Percentiles rank a stretch among this genome's conserved stretches.
These are phyloP conservation scores for Hyles euphorbiae DNA, from an alignment of 1,140 invertebrate species.

Conservation along the genomic window DNA sequence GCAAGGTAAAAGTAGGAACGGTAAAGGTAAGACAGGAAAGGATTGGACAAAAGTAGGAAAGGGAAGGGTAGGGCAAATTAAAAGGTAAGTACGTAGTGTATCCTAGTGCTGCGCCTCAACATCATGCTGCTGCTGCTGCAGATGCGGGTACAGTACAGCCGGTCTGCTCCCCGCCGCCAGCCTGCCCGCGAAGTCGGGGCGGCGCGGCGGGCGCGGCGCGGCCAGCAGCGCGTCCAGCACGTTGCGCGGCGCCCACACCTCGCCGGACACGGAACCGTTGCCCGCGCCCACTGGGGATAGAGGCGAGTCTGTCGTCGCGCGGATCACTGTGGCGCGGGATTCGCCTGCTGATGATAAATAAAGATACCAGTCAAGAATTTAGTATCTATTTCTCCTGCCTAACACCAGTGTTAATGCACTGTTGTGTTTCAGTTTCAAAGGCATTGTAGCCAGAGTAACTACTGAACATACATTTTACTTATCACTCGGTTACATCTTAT, in stretches of 20 bases:
- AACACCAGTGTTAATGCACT: no score
- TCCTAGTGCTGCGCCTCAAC: constrained; percentile 47
- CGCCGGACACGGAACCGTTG: constrained; percentile 40
- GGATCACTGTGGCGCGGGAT: constrained; percentile 80
- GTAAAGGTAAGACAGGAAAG: no score
- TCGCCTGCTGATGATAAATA: constrained; percentile 52
- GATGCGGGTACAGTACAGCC: constrained; percentile 87
- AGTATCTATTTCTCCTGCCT: no score
- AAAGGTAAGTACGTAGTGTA: no score
- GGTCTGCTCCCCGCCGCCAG: constrained; percentile 80
- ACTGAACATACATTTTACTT: no score
- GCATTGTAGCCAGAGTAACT: no score
- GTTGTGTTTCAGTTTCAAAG: no score
- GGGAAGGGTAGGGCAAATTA: no score
- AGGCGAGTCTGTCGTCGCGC: constrained; percentile 88
- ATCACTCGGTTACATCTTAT: no score
- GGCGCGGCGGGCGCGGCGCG: constrained; percentile 74
- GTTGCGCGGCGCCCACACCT: constrained; percentile 73
- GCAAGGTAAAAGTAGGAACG: no score
- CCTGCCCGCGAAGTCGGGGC: constrained; percentile 88
- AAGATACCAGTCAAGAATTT: no score
- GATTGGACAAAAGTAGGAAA: no score
- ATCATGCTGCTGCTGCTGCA: constrained; percentile 61
- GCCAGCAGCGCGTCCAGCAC: constrained; percentile 81
- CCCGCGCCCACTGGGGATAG: constrained; percentile 81